Base-by-base conservation (phyloP, 2,888 invertebrate species). In the Himalopsyche tibetana region DNA sequence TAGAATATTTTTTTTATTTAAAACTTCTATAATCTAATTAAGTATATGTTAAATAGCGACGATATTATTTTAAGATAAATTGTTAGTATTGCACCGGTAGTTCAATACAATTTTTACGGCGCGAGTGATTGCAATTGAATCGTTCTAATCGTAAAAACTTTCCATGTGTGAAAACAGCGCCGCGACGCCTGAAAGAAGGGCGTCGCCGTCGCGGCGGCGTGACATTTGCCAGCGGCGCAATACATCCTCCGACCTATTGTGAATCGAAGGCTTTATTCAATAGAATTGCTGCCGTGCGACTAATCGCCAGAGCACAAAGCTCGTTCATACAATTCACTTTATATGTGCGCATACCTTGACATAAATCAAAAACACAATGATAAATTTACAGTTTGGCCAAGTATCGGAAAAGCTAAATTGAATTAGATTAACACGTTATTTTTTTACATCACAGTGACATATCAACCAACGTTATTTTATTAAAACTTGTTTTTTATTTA, bases 251-350 rank as follows among this genome's bases (percentile, higher is more conserved):
- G 69, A 63, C 63, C 83, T 63, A 28, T 83, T 40, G 56, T 40
- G 12, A 40, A 82, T 55, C 28, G 56, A 12, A 83, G 63, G 55
- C 56, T 56, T 56, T 56, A 56, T 56, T 83, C 55, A 83, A 83
- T 83, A 38, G 55, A 56, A 56, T 28, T n/a, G 36, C 83, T 83
- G 83, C 55, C 36, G 69, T 55, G 36, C 83, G 63, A 83, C 83
- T 63, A 83, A 83, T 83, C 63, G 82, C 5, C 55, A 15, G 8
- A 6, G 15, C 83, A 83, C 63, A 83, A 83, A 55, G 83, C 63
- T 63, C 63, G 63, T 19, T 9, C 19, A 63, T 63, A 19, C 63
- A 19, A 63, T 63, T 19, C 19, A 63, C 63, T 63, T 28, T 12
- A 11, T 8, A 56, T n/a, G 9, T 55, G 55, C 56, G 8, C 56